These are phyloP conservation scores for Caenorhabditis imperialis DNA, from an alignment of 2,888 invertebrate genomes.

Conservation along the genomic window DNA sequence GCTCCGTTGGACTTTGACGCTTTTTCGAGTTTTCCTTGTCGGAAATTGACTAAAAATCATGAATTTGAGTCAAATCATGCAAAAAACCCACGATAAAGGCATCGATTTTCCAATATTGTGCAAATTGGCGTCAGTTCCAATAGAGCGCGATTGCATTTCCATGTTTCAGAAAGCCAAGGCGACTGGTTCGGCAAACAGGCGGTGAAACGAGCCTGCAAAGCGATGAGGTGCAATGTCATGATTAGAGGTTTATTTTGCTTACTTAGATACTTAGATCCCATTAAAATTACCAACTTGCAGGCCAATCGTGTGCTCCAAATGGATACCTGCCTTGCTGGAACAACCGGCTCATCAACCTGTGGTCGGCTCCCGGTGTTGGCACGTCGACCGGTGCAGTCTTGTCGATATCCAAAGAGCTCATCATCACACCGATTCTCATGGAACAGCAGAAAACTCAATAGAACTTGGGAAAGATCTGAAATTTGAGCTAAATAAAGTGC, in stretches of 20 bases:
- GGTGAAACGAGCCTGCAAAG: constrained; percentile 45
- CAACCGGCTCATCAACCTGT: constrained; percentile 53
- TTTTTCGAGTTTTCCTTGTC: too few species aligned
- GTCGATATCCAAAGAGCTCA: constrained; percentile 31
- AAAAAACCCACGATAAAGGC: too few species aligned
- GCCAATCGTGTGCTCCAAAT: constrained; percentile 35
- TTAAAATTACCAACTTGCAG: too few species aligned
- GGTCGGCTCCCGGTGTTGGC: constrained; percentile 54
- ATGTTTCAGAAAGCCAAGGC: constrained; percentile 39
- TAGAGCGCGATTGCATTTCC: neutral
- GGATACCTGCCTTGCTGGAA: constrained; percentile 60
- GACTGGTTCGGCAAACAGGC: constrained; percentile 56
- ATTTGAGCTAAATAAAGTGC: neutral
- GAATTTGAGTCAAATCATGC: too few species aligned
- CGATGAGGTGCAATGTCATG: constrained; percentile 41
- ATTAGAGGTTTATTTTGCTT: constrained; percentile 37
- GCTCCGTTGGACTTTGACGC: too few species aligned
- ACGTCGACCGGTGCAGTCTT: constrained; percentile 49
- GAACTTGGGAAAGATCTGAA: neutral
- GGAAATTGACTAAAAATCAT: neutral
- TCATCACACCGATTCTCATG: constrained; percentile 55
- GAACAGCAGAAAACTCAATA: constrained; percentile 24
- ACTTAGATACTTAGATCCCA: neutral
- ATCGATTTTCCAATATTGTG: too few species aligned
- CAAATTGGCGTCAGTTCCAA: neutral